Conservation (phyloP, 1,140 invertebrate species). For the Monochamus saltuarius region DNA sequence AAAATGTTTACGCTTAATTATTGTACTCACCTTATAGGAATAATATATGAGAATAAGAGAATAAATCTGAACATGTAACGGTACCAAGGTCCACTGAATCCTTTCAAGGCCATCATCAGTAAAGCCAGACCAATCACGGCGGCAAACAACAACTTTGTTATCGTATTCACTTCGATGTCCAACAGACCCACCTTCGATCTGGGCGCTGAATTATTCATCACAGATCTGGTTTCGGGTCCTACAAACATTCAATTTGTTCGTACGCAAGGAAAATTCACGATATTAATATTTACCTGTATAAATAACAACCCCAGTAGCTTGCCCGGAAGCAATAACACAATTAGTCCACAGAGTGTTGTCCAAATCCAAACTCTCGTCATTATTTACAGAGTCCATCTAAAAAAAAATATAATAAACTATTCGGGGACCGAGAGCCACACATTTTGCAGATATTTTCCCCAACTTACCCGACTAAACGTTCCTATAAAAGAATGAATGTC, state of each 20-base stretch:
- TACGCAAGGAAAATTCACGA: background rate
- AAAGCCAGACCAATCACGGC: conserved; percentile 89
- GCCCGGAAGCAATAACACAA: conserved; percentile 96
- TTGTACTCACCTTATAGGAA: conserved; percentile 83
- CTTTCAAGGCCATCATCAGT: conserved; percentile 94
- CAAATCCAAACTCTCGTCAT: conserved; percentile 83
- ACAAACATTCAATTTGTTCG: conserved; percentile 16
- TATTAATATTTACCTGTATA: conserved; percentile 74
- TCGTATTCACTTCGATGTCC: conserved; percentile 93
- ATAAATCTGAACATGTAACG: conserved; percentile 95
- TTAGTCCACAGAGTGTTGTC: conserved; percentile 99
- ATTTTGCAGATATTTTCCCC: no score
- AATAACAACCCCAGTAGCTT: conserved; percentile 91
- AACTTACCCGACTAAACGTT: conserved; percentile 81
- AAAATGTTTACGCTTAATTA: conserved; percentile 9
- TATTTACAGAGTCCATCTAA: conserved; percentile 61
- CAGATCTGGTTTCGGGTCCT: conserved; percentile 89
- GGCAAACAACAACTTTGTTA: conserved; percentile 93
- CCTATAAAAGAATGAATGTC: conserved; percentile 99
- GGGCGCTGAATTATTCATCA: conserved; percentile 98
- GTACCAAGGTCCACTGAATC: conserved; percentile 96
- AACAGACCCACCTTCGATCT: conserved; percentile 93
- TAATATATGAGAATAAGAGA: conserved; percentile 97
- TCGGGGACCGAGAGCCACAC: no score
- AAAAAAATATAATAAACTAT: conserved; percentile 18